Evolutionary conservation across 2,113 vertebrate species (phyloP).

Genomic region (Lethenteron reissneri): DNA sequence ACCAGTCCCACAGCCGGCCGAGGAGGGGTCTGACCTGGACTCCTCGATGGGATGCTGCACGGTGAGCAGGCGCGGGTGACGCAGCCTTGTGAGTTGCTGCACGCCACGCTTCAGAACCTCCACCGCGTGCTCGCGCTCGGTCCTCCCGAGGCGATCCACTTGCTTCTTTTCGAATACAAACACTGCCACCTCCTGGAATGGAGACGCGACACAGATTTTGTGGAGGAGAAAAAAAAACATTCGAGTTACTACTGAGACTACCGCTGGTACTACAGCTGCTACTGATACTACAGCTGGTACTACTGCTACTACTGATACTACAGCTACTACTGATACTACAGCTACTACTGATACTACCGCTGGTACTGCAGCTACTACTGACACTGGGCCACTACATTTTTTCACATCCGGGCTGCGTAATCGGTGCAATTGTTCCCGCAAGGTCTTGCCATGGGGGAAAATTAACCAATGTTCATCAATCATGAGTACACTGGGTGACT

Average conservation of each 20-base stretch:
- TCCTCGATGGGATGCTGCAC: conserved; percentile 96
- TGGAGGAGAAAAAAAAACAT: too few species aligned
- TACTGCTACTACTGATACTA: too few species aligned
- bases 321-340: too few species aligned
- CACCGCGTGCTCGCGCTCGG: conserved; percentile 87
- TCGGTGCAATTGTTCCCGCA: too few species aligned
- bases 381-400: too few species aligned
- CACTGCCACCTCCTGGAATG: conserved; percentile 69
- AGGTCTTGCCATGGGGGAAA: too few species aligned
- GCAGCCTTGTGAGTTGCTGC: conserved; percentile 73
- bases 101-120: conserved; percentile 77
- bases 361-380: not conserved
- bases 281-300: too few species aligned
- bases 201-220: not conserved
- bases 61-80: conserved; percentile 77
- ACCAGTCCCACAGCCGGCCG: too few species aligned
- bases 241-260: not conserved
- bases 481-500: too few species aligned
- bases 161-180: conserved; percentile 98
- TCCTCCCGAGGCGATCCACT: conserved; percentile 83
- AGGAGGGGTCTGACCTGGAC: conserved; percentile 40
- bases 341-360: too few species aligned
- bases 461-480: too few species aligned
- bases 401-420: not conserved
- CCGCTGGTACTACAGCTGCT: not conserved